phyloP scores from a whole-genome alignment of 2,797 vertebrate species.

The Notolepis coatsorum region DNA sequence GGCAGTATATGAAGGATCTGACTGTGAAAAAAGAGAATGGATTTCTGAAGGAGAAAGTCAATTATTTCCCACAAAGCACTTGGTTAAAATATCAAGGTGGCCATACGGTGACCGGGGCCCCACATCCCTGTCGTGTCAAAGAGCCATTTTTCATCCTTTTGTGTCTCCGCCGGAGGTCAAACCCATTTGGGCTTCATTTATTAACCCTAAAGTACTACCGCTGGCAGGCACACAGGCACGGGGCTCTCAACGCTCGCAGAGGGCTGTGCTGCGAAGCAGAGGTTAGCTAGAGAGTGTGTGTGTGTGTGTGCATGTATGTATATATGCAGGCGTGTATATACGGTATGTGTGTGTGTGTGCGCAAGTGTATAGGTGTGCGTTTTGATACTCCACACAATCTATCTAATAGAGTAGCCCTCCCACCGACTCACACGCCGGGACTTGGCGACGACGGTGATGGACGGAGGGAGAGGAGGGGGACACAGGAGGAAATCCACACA shows the following conservation, averaged over 20 bases:
- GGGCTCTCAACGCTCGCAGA: conserved; percentile 15
- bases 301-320: background rate
- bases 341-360: conserved; percentile 12
- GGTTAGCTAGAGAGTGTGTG: conserved; percentile 19
- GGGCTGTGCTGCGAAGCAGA: conserved; percentile 36
- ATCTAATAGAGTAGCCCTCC: conserved; percentile 56
- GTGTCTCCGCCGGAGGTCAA: conserved; percentile 72
- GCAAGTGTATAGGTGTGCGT: no score
- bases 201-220: conserved; percentile 72
- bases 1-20: conserved; percentile 41
- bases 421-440: background rate
- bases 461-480: conserved; percentile 24
- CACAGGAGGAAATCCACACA: conserved; percentile 54
- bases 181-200: conserved; percentile 75
- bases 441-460: background rate
- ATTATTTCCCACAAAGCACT: conserved; percentile 69
- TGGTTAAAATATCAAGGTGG: conserved; percentile 80
- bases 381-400: conserved; percentile 41
- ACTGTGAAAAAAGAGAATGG: conserved; percentile 56
- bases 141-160: conserved; percentile 74
- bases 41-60: conserved; percentile 70
- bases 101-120: conserved; percentile 45
- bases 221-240: conserved; percentile 48
- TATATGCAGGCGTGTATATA: background rate
- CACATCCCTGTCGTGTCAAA: conserved; percentile 66